Conservation (phyloP, 2,888 invertebrate genomes). For the Hartigia nigra region DNA sequence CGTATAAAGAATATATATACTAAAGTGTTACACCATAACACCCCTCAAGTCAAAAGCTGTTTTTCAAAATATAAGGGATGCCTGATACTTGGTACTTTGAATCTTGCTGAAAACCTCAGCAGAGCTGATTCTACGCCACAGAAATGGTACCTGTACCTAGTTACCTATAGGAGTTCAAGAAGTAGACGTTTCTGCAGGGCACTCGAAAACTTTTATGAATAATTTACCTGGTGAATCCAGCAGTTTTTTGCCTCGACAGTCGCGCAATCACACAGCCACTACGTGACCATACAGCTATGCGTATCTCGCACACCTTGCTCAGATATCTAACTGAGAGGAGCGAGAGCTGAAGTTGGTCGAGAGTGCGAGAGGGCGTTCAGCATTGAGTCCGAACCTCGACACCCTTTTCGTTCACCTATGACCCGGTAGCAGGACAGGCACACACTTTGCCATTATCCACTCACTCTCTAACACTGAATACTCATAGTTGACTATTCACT, state of each 20-base stretch:
- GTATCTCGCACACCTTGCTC: constrained; percentile 15
- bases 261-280: constrained; percentile 14
- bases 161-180: background rate
- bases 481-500: constrained; percentile 57
- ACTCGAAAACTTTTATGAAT: constrained; percentile 31
- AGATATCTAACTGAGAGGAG: background rate
- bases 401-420: constrained; percentile 49
- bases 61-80: background rate
- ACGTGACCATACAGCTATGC: constrained; percentile 19
- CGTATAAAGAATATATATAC: no score
- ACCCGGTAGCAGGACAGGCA: constrained; percentile 21
- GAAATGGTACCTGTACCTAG: background rate
- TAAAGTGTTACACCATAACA: background rate
- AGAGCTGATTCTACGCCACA: background rate
- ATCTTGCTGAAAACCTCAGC: background rate
- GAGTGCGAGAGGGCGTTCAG: background rate
- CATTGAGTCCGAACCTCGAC: constrained; percentile 25
- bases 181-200: constrained; percentile 17
- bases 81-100: background rate
- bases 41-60: background rate
- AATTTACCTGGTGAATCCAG: constrained; percentile 26
- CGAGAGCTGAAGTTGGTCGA: background rate
- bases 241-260: constrained; percentile 24
- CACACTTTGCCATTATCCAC: constrained; percentile 55
- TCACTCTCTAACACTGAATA: constrained; percentile 33